A percentile compares a stretch with the other conserved stretches of the same genome.
Conservation (phyloP, 2,113 vertebrate species). For the Sinocyclocheilus anshuiensis region DNA sequence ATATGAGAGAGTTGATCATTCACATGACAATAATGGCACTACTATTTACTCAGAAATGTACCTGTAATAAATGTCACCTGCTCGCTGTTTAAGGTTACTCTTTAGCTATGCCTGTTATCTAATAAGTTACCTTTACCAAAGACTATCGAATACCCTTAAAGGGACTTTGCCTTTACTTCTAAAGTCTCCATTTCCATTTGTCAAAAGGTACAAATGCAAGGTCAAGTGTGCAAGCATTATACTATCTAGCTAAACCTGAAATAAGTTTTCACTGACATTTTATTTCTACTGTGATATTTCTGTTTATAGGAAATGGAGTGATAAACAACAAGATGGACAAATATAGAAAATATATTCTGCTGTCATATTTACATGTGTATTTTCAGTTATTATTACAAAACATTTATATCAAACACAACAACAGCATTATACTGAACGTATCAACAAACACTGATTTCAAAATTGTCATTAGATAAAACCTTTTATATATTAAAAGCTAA, state of each 20-base stretch:
- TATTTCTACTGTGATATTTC: no score
- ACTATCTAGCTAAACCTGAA: neutral
- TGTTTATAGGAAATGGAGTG: neutral
- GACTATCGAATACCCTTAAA: no score
- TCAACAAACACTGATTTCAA: neutral
- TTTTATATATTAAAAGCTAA: neutral
- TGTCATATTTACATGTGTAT: neutral
- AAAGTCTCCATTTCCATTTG: neutral
- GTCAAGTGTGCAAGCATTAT: neutral
- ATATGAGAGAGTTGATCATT: neutral
- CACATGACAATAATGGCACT: neutral
- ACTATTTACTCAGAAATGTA: neutral
- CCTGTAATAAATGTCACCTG: conserved; percentile 20
- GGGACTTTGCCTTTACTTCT: neutral
- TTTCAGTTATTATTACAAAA: neutral
- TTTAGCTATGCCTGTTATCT: neutral
- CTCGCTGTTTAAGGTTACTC: neutral
- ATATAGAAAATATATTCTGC: neutral
- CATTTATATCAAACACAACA: neutral
- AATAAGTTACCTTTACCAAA: neutral
- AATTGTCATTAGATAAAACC: neutral
- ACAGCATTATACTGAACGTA: neutral
- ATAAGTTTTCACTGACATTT: neutral
- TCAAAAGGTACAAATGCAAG: neutral
- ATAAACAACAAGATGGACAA: neutral